Percentiles rank a stretch among this genome's conserved stretches.
phyloP scores from a whole-genome alignment of 2,888 invertebrate genomes.

The Patella depressa region DNA sequence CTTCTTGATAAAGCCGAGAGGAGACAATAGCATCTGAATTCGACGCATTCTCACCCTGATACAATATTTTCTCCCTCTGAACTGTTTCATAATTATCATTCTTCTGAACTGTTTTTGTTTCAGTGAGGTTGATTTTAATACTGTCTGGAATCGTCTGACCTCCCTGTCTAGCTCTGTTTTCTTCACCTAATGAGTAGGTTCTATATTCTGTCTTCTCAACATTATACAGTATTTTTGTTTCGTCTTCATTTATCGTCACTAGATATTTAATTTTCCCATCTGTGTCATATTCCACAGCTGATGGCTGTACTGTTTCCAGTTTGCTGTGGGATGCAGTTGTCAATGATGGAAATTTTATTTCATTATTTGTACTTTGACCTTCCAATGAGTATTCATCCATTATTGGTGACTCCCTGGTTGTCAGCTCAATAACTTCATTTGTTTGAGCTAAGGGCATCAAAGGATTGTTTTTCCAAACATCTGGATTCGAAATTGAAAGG shows the following conservation, averaged over 20 bases:
- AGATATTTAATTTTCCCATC: slow-evolving; percentile 46
- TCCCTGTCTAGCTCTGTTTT: slow-evolving; percentile 29
- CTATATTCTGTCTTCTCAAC: slow-evolving; percentile 60
- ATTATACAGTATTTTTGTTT: slow-evolving; percentile 58
- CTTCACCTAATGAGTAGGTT: slow-evolving; percentile 46
- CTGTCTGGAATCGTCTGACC: slow-evolving; percentile 42
- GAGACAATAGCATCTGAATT: slow-evolving; percentile 24
- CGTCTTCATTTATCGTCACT: slow-evolving; percentile 55
- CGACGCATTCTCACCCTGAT: slow-evolving; percentile 30
- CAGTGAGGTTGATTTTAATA: slow-evolving; percentile 53
- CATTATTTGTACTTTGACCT: slow-evolving; percentile 22
- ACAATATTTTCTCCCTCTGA: slow-evolving; percentile 41
- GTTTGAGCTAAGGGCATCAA: background rate
- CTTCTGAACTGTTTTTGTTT: slow-evolving; percentile 42
- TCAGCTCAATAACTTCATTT: background rate
- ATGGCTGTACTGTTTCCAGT: slow-evolving; percentile 7
- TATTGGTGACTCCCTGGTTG: background rate
- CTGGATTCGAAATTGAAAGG: slow-evolving; percentile 28
- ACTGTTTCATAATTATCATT: slow-evolving; percentile 45
- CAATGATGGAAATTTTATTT: background rate
- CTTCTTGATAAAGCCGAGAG: slow-evolving; percentile 36
- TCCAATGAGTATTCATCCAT: background rate
- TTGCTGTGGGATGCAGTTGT: background rate
- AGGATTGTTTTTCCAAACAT: slow-evolving; percentile 21
- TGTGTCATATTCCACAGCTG: slow-evolving; percentile 4